Percentiles rank a stretch among this genome's conserved stretches.
Evolutionary conservation across 2,888 invertebrate species (phyloP).

Genomic region (Scrobipalpa atriplicella): DNA sequence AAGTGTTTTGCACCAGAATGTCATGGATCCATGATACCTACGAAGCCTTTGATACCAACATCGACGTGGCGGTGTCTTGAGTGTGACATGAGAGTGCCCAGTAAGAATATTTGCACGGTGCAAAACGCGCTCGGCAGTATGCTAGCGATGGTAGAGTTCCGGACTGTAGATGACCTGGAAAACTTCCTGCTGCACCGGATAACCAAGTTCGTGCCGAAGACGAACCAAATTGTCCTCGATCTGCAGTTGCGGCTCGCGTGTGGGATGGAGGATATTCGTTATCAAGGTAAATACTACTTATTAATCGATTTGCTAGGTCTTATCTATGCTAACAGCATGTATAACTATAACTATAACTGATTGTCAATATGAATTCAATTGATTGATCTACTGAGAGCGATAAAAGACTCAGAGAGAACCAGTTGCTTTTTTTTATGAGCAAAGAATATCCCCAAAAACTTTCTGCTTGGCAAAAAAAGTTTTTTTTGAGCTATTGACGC

Average conservation of each 20-base stretch:
- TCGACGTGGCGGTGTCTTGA: slow-evolving; percentile 84
- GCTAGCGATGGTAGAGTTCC: slow-evolving; percentile 74
- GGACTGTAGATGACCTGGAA: slow-evolving; percentile 78
- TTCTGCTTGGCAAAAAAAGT: too few relatives aligned
- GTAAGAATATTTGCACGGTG: slow-evolving; percentile 75
- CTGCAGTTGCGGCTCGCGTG: slow-evolving; percentile 85
- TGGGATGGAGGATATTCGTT: slow-evolving; percentile 77
- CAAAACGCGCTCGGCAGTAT: slow-evolving; percentile 81
- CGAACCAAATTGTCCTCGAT: slow-evolving; percentile 84
- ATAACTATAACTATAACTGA: too few relatives aligned
- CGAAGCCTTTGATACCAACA: slow-evolving; percentile 77
- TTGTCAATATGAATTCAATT: too few relatives aligned
- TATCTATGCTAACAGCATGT: background rate
- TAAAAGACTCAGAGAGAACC: too few relatives aligned
- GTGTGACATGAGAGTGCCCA: slow-evolving; percentile 75
- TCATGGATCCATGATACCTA: slow-evolving; percentile 81
- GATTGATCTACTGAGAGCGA: too few relatives aligned
- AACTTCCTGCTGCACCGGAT: slow-evolving; percentile 81
- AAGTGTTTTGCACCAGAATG: slow-evolving; percentile 80
- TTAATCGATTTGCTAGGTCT: background rate
- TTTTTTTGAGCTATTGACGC: too few relatives aligned
- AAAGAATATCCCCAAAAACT: too few relatives aligned
- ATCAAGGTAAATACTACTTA: slow-evolving; percentile 77
- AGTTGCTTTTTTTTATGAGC: too few relatives aligned
- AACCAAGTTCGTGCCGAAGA: slow-evolving; percentile 78